Conservation (phyloP, 2,888 invertebrate species). For the Orchesella flavescens region DNA sequence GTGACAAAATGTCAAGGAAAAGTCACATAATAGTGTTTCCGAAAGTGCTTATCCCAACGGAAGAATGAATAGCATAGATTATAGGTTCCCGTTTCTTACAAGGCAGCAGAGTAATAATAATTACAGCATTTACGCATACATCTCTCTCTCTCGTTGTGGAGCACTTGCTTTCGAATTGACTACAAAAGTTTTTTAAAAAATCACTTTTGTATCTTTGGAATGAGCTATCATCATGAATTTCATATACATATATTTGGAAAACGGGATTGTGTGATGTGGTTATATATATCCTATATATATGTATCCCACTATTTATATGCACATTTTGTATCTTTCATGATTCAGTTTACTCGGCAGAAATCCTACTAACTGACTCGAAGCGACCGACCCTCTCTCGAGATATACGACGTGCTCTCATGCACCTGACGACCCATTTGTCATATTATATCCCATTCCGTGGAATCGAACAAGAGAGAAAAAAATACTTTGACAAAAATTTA, state of each 20-base stretch:
- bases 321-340: slow-evolving; percentile 17
- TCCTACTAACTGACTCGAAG: slow-evolving; percentile 64
- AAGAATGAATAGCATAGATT: slow-evolving; percentile 25
- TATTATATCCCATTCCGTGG: slow-evolving; percentile 66
- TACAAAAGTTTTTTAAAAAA: slow-evolving; percentile 36
- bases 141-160: neutral
- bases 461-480: slow-evolving; percentile 49
- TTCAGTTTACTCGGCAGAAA: slow-evolving; percentile 59
- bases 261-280: neutral
- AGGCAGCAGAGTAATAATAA: slow-evolving; percentile 55
- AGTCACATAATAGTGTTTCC: neutral
- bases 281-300: too few species aligned
- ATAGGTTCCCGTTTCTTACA: slow-evolving; percentile 38
- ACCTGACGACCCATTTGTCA: slow-evolving; percentile 72
- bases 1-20: slow-evolving; percentile 42
- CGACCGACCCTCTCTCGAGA: slow-evolving; percentile 63
- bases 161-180: slow-evolving; percentile 2
- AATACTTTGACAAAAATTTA: slow-evolving; percentile 39
- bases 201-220: slow-evolving; percentile 30
- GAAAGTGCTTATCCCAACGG: slow-evolving; percentile 39
- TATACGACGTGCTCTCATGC: slow-evolving; percentile 63
- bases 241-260: slow-evolving; percentile 58
- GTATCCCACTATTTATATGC: too few species aligned
- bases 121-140: slow-evolving; percentile 29
- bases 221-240: slow-evolving; percentile 7